These are phyloP conservation scores for Rhodophaea formosa DNA, from an alignment of 2,888 invertebrate genomes.

Conservation along the genomic window DNA sequence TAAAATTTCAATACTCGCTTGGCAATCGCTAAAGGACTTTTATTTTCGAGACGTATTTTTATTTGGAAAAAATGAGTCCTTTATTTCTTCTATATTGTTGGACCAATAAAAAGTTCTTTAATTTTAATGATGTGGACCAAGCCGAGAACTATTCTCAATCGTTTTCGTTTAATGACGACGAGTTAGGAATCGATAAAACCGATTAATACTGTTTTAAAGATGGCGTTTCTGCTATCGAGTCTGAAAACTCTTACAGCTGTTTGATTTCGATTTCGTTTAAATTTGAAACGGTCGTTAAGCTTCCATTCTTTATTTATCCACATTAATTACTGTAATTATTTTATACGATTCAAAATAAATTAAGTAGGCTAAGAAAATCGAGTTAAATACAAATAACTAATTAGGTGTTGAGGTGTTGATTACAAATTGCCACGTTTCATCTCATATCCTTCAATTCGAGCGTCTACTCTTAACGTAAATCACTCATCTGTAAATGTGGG, in stretches of 20 bases:
- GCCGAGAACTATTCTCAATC: background rate
- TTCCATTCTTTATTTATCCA: no score
- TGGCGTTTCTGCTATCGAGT: background rate
- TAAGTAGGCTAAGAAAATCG: no score
- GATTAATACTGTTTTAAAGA: background rate
- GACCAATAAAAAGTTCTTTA: background rate
- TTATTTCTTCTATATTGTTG: conserved; percentile 10
- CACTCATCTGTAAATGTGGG: no score
- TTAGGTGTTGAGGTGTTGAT: no score
- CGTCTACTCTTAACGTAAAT: no score
- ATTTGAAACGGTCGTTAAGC: background rate
- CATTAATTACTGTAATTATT: no score
- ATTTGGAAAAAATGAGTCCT: background rate
- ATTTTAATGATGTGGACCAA: conserved; percentile 2
- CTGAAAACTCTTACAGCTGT: background rate
- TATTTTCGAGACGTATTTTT: background rate
- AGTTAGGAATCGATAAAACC: conserved; percentile 1
- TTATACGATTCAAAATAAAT: no score
- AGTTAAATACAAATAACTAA: no score
- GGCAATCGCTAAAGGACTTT: no score
- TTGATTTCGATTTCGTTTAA: conserved; percentile 3
- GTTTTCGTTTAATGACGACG: conserved; percentile 4
- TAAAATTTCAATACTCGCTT: no score
- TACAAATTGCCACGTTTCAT: no score
- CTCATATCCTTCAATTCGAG: no score